phyloP scores from a whole-genome alignment of 2,113 vertebrate genomes.

The Delphinapterus leucas region DNA sequence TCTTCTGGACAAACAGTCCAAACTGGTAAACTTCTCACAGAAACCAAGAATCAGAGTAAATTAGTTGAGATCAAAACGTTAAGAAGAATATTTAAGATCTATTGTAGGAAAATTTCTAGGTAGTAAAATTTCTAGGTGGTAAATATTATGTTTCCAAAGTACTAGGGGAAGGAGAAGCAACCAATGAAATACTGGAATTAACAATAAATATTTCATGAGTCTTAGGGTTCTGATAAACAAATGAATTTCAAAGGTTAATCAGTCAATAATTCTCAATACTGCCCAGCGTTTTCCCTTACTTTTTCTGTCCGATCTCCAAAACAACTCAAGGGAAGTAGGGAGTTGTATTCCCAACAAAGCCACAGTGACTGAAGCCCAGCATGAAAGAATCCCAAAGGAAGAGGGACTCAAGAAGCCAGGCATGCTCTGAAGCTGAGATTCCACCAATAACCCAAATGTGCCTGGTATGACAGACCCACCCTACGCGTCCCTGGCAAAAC shows the following conservation, averaged over 20 bases:
- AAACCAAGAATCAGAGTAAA: background rate
- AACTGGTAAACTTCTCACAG: background rate
- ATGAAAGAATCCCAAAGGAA: background rate
- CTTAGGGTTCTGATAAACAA: constrained; percentile 11
- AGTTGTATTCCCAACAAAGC: background rate
- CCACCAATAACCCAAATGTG: no score
- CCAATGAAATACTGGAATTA: background rate
- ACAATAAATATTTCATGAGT: background rate
- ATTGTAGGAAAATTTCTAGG: background rate
- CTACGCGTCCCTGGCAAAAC: background rate
- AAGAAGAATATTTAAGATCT: background rate
- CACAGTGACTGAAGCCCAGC: background rate
- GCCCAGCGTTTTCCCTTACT: background rate
- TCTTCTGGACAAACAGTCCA: background rate
- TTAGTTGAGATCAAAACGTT: background rate
- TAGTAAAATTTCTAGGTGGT: background rate
- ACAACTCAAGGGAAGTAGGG: background rate
- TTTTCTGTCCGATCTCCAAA: background rate
- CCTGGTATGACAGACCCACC: background rate
- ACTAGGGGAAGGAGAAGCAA: background rate
- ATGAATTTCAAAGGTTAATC: background rate
- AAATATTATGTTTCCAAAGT: background rate
- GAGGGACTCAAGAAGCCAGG: background rate
- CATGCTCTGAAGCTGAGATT: background rate
- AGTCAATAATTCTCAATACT: background rate